A percentile compares a stretch with the other conserved stretches of the same genome.
phyloP scores from a whole-genome alignment of 2,888 invertebrate genomes.

The Campoletis raptor region DNA sequence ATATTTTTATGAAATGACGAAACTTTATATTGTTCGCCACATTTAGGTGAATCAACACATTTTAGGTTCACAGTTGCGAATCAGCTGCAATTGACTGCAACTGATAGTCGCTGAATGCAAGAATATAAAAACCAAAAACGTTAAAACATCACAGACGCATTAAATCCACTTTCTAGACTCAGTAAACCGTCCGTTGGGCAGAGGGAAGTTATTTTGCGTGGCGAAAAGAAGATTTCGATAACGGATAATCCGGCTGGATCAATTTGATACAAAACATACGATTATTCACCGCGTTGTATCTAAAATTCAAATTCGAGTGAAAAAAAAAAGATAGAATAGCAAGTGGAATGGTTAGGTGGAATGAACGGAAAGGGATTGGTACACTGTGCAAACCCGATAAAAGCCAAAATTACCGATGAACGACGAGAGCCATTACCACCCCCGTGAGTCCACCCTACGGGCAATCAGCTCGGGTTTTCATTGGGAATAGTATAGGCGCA shows the following conservation, averaged over 20 bases:
- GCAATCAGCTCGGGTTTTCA: constrained; percentile 61
- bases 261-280: constrained; percentile 14
- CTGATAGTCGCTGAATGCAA: background rate
- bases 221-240: background rate
- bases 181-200: background rate
- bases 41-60: no score
- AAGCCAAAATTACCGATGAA: constrained; percentile 71
- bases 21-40: no score
- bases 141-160: background rate
- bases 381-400: constrained; percentile 69
- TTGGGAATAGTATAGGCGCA: constrained; percentile 37
- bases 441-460: constrained; percentile 51
- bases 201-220: background rate
- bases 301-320: constrained; percentile 9
- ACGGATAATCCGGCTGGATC: background rate
- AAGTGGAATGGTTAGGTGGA: background rate
- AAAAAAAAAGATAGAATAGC: background rate
- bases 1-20: no score
- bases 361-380: constrained; percentile 10
- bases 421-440: constrained; percentile 70
- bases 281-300: constrained; percentile 1
- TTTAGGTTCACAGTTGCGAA: no score
- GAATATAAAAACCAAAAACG: background rate
- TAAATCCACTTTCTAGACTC: background rate
- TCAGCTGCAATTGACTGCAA: background rate